A percentile compares a stretch with the other conserved stretches of the same genome.
These are phyloP conservation scores for Malurus alboscapulatus DNA, from an alignment of 2,113 vertebrate genomes.

Conservation along the genomic window DNA sequence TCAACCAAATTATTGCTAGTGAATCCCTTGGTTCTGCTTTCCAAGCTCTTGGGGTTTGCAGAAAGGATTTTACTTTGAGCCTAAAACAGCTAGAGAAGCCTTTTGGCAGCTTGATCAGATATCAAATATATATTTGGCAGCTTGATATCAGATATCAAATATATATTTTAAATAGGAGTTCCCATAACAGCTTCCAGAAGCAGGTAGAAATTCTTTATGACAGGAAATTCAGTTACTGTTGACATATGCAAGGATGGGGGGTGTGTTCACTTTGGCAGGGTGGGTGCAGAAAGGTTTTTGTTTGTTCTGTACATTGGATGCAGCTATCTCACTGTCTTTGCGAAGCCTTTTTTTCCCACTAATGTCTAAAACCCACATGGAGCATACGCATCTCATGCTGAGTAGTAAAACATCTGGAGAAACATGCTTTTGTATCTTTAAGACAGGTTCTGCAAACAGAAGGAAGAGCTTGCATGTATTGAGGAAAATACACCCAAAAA, in stretches of 20 bases:
- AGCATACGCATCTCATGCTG: neutral
- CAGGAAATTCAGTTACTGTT: rapidly evolving
- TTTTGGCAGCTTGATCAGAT: neutral
- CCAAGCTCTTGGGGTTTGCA: neutral
- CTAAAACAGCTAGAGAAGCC: neutral
- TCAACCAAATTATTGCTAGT: neutral
- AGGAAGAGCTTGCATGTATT: rapidly evolving
- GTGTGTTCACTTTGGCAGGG: neutral
- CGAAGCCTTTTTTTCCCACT: neutral
- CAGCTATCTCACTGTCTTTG: neutral
- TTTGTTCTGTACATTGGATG: neutral
- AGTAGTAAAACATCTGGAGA: neutral
- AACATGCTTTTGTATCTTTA: neutral
- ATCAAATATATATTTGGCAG: neutral
- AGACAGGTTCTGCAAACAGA: neutral
- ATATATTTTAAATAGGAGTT: neutral
- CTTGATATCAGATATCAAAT: neutral
- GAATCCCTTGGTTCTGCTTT: neutral
- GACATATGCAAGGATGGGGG: neutral
- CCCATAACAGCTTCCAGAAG: neutral
- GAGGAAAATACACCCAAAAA: neutral
- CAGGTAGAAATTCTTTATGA: neutral
- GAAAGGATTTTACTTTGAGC: neutral
- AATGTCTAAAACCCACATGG: neutral
- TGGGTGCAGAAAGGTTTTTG: neutral